phyloP scores from a whole-genome alignment of 92 coral and sea anemone species.

The Nematostella vectensis region DNA sequence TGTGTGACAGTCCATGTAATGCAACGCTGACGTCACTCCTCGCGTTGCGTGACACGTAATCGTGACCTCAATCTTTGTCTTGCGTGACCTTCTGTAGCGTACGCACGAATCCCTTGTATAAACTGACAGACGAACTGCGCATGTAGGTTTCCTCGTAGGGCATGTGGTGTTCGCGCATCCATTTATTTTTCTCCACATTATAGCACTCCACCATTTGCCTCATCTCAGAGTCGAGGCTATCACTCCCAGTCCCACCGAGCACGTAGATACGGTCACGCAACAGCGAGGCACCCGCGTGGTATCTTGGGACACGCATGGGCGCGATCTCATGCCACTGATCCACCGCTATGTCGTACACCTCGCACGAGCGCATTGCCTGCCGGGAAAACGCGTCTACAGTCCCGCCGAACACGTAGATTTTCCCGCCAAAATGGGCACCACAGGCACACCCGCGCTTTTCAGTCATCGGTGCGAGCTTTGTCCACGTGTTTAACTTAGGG shows the following conservation, averaged over 20 bases:
- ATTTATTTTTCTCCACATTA: conserved; percentile 35
- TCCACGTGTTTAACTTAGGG: conserved; percentile 51
- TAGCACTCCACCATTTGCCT: conserved; percentile 68
- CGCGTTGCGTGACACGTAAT: too few species aligned
- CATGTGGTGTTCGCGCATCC: conserved; percentile 50
- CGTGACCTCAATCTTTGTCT: too few species aligned
- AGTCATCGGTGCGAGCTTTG: conserved; percentile 51
- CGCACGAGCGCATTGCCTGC: conserved; percentile 50
- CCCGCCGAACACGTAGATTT: conserved; percentile 69
- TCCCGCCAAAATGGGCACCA: conserved; percentile 40
- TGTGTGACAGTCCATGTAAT: too few species aligned
- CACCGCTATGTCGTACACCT: conserved; percentile 41
- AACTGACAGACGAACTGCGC: conserved; percentile 53
- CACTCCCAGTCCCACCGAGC: conserved; percentile 69
- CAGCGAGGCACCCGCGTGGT: conserved; percentile 74
- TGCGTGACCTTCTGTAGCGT: too few species aligned
- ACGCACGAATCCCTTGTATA: conserved; percentile 45
- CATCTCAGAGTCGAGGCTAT: conserved; percentile 32
- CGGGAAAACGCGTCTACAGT: conserved; percentile 72
- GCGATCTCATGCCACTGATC: conserved; percentile 71
- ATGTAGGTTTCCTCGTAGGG: conserved; percentile 76
- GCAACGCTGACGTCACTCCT: too few species aligned
- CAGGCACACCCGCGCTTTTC: conserved; percentile 75
- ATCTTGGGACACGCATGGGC: conserved; percentile 67
- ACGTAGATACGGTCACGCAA: conserved; percentile 52